Evolutionary conservation across 92 coral and sea anemone species (phyloP).

Genomic region (Porites rus): DNA sequence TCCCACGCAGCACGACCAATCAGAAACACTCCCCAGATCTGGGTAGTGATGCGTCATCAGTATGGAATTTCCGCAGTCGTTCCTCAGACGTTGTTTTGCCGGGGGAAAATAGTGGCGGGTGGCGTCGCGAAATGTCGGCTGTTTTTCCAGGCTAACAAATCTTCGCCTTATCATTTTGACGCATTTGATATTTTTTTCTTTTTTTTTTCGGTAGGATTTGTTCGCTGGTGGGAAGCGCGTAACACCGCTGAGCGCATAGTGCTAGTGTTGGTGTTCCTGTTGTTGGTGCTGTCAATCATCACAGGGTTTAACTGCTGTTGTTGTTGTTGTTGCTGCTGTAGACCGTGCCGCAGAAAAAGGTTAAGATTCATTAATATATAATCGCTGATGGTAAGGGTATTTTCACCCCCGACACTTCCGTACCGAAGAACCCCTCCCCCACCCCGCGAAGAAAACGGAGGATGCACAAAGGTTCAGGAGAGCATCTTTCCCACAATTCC

Average conservation of each 20-base stretch:
- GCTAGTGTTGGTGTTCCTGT: not conserved
- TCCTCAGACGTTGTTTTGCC: too few relatives aligned
- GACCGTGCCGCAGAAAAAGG: slow-evolving; percentile 47
- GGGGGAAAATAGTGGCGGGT: too few relatives aligned
- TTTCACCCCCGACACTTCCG: not conserved
- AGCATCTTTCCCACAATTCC: not conserved
- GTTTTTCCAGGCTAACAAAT: too few relatives aligned
- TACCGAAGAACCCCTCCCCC: not conserved
- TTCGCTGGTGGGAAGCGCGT: slow-evolving; percentile 65
- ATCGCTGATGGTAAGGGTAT: slow-evolving; percentile 3
- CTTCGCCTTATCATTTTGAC: not conserved
- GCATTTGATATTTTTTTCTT: not conserved
- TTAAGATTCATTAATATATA: not conserved
- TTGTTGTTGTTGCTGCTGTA: slow-evolving; percentile 67
- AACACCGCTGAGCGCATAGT: slow-evolving; percentile 61
- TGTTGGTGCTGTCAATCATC: slow-evolving; percentile 30
- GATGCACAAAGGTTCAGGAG: not conserved
- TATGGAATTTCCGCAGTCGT: too few relatives aligned
- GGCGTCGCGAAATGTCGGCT: too few relatives aligned
- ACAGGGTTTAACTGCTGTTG: slow-evolving; percentile 54
- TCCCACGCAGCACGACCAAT: too few relatives aligned
- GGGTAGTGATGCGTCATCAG: too few relatives aligned
- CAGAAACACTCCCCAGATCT: too few relatives aligned
- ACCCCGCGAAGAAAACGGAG: not conserved
- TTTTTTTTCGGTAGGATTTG: slow-evolving; percentile 39